Conservation (phyloP, 2,888 invertebrate species). For the Oligia strigilis region DNA sequence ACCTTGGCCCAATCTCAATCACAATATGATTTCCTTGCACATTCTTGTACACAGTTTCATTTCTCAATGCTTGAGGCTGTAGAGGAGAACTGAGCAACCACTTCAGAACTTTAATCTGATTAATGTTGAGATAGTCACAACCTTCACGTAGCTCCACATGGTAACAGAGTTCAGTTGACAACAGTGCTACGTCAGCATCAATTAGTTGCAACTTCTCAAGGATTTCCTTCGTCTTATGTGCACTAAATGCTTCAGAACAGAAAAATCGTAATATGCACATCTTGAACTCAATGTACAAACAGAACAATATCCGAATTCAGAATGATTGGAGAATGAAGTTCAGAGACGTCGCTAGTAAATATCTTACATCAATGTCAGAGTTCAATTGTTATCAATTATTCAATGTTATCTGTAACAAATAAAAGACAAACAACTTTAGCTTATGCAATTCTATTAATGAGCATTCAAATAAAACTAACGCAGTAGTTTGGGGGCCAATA, state of each 20-base stretch:
- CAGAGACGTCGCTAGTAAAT: conserved; percentile 66
- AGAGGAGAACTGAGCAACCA: conserved; percentile 95
- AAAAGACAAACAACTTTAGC: conserved; percentile 81
- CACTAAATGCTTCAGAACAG: conserved; percentile 91
- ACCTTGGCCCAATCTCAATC: conserved; percentile 97
- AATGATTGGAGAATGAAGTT: conserved; percentile 68
- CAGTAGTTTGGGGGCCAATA: conserved; percentile 31
- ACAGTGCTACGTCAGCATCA: conserved; percentile 84
- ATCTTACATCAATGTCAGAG: conserved; percentile 88
- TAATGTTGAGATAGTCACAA: conserved; percentile 87
- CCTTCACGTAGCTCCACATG: conserved; percentile 92
- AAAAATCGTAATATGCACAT: conserved; percentile 92
- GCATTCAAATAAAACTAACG: conserved; percentile 16
- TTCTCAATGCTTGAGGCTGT: conserved; percentile 90
- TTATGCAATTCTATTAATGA: conserved; percentile 81
- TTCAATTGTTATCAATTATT: conserved; percentile 80
- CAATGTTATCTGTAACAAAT: conserved; percentile 81
- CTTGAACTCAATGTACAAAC: conserved; percentile 59
- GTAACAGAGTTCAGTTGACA: conserved; percentile 95
- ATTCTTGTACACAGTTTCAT: conserved; percentile 87
- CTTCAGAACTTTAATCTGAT: conserved; percentile 92
- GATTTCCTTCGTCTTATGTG: conserved; percentile 91
- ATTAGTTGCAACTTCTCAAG: conserved; percentile 89
- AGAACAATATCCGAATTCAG: conserved; percentile 65
- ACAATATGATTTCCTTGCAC: conserved; percentile 85